phyloP scores from a whole-genome alignment of 1,140 invertebrate species.

The Dendroctonus ponderosae region DNA sequence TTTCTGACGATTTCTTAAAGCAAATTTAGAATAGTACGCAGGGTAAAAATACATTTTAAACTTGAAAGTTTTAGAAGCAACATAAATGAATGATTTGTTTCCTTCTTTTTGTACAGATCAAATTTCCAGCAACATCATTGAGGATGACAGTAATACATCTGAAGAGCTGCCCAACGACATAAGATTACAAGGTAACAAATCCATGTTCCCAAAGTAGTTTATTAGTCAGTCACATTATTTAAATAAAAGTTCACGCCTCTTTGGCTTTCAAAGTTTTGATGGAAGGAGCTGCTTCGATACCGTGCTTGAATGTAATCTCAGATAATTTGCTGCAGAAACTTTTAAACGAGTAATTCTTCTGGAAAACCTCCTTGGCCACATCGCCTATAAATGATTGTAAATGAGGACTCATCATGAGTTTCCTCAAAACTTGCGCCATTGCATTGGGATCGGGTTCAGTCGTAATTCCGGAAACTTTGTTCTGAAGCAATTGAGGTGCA shows the following conservation, averaged over 20 bases:
- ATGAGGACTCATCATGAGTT: conserved; percentile 36
- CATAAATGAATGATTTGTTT: too few relatives aligned
- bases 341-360: conserved; percentile 35
- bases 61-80: too few relatives aligned
- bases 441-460: conserved; percentile 40
- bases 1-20: background rate
- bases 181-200: conserved; percentile 17
- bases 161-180: conserved; percentile 5
- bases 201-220: background rate
- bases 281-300: background rate
- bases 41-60: too few relatives aligned
- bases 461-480: conserved; percentile 43
- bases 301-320: background rate
- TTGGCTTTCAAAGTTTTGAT: background rate
- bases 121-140: background rate
- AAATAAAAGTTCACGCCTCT: background rate
- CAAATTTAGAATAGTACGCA: too few relatives aligned
- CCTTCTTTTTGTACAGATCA: background rate
- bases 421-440: conserved; percentile 42
- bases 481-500: conserved; percentile 39
- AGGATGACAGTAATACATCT: background rate
- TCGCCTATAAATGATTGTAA: conserved; percentile 37
- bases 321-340: conserved; percentile 25
- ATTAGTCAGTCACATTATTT: background rate
- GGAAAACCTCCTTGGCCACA: conserved; percentile 35